Percentiles rank a stretch among this genome's conserved stretches.
Conservation (phyloP, 2,113 vertebrate genomes). For the Copsychus sechellarum region DNA sequence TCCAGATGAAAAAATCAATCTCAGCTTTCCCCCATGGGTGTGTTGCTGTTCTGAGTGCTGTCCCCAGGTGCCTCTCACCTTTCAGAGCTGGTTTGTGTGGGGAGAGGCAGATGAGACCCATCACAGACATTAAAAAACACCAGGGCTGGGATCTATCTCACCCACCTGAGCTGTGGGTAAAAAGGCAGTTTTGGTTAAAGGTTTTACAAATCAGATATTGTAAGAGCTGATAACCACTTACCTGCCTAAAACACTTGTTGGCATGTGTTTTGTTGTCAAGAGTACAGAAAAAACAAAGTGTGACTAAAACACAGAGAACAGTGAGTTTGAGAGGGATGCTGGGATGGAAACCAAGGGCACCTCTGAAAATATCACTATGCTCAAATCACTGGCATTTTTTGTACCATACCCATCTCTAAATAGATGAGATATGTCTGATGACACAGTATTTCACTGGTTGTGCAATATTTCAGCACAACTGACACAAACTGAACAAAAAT, state of each 20-base stretch:
- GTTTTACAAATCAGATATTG: background rate
- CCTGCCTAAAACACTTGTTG: background rate
- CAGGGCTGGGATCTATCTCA: background rate
- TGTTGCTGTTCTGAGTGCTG: background rate
- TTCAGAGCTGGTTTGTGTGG: background rate
- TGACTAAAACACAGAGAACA: background rate
- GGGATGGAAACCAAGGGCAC: background rate
- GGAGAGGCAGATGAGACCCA: background rate
- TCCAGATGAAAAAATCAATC: conserved; percentile 4
- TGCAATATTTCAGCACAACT: background rate
- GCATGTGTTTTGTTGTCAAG: background rate
- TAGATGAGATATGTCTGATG: background rate
- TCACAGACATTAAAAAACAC: background rate
- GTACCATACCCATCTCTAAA: background rate
- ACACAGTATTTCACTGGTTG: background rate
- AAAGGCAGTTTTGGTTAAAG: background rate
- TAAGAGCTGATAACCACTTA: background rate
- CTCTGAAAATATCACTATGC: background rate
- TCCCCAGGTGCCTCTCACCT: background rate
- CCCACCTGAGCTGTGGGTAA: background rate
- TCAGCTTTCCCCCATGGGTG: background rate
- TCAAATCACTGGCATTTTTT: background rate
- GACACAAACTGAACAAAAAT: background rate
- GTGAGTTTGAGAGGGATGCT: background rate
- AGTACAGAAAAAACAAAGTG: background rate